A percentile compares a stretch with the other conserved stretches of the same genome.
These are phyloP conservation scores for Ganaspis brasiliensis DNA, from an alignment of 2,888 invertebrate genomes.

Conservation along the genomic window DNA sequence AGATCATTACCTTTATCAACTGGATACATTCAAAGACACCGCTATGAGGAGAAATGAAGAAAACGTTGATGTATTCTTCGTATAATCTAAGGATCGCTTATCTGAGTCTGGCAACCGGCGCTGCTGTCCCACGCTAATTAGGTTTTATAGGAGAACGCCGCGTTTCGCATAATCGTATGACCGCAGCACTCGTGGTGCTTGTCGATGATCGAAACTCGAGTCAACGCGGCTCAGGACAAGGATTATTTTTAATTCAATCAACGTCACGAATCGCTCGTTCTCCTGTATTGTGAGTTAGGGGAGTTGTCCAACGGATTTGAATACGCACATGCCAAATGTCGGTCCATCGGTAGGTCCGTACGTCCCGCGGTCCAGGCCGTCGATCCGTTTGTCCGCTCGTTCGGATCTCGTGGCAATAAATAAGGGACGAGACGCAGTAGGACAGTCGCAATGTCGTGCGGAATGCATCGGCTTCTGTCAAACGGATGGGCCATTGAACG, in stretches of 20 bases:
- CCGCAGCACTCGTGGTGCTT: slow-evolving; percentile 42
- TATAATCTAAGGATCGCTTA: slow-evolving; percentile 39
- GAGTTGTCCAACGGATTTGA: slow-evolving; percentile 72
- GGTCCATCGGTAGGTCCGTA: slow-evolving; percentile 57
- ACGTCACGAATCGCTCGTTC: slow-evolving; percentile 62
- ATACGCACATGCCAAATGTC: slow-evolving; percentile 77
- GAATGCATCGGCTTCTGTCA: slow-evolving; percentile 79
- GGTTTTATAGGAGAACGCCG: slow-evolving; percentile 45
- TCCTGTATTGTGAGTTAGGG: slow-evolving; percentile 63
- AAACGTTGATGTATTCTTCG: neutral
- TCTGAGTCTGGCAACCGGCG: slow-evolving; percentile 15
- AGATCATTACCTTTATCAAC: neutral
- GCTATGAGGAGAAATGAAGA: neutral
- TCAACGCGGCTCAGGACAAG: slow-evolving; percentile 53
- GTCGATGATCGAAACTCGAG: slow-evolving; percentile 45
- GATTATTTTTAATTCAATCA: slow-evolving; percentile 75
- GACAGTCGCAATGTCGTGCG: slow-evolving; percentile 76
- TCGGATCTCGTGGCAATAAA: slow-evolving; percentile 76
- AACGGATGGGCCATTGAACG: slow-evolving; percentile 68
- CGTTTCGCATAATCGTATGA: slow-evolving; percentile 53
- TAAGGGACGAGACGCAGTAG: slow-evolving; percentile 74
- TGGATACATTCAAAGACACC: neutral
- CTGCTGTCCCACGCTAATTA: slow-evolving; percentile 55
- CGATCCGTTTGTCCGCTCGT: slow-evolving; percentile 68
- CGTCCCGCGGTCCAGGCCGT: slow-evolving; percentile 64